phyloP scores from a whole-genome alignment of 1,140 invertebrate species.

The Hormaphis cornu region DNA sequence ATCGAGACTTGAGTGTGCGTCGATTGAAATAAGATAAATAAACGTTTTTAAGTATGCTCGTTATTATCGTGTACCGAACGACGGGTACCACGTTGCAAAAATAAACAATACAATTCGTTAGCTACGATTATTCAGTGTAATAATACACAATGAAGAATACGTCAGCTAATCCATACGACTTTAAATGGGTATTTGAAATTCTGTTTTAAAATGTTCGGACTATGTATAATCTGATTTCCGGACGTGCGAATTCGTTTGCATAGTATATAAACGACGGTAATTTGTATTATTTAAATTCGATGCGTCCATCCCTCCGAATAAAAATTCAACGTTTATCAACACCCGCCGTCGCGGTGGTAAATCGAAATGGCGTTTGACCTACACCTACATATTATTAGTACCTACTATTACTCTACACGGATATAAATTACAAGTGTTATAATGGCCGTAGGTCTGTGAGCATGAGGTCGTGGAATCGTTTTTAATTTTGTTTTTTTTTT shows the following conservation, averaged over 20 bases:
- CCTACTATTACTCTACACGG: too few relatives aligned
- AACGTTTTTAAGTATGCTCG: too few relatives aligned
- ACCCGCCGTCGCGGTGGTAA: background rate
- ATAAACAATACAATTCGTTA: too few relatives aligned
- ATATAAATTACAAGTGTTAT: too few relatives aligned
- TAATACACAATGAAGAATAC: background rate
- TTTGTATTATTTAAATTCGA: slow-evolving; percentile 10
- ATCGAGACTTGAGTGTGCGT: too few relatives aligned
- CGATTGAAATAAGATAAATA: too few relatives aligned
- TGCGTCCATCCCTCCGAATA: background rate
- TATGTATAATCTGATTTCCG: background rate
- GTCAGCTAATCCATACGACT: background rate
- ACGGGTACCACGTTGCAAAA: too few relatives aligned
- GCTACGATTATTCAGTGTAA: too few relatives aligned
- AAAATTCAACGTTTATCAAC: background rate
- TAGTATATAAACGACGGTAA: background rate
- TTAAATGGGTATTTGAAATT: background rate
- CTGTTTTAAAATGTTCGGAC: background rate
- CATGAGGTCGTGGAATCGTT: too few relatives aligned
- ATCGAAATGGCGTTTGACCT: background rate
- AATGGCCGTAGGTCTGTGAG: too few relatives aligned
- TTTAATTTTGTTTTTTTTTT: too few relatives aligned
- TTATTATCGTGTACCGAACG: too few relatives aligned
- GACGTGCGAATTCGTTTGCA: background rate
- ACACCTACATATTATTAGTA: background rate